These are phyloP conservation scores for Pseudomugil tenellus DNA, from an alignment of 2,797 vertebrate species.

Conservation along the genomic window DNA sequence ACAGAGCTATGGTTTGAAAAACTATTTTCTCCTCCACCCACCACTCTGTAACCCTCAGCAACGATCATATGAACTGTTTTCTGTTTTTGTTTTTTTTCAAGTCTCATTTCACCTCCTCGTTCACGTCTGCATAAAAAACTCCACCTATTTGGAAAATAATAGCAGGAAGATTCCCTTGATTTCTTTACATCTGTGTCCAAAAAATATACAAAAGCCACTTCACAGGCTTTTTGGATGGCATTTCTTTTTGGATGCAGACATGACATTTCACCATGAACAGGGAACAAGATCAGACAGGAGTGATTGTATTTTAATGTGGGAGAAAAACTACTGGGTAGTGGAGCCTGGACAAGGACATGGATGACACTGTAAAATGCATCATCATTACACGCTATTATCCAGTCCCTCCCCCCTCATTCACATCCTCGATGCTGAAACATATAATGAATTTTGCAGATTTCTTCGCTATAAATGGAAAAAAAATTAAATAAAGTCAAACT, in stretches of 20 bases:
- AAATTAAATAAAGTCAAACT: conserved; percentile 14
- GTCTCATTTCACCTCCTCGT: conserved; percentile 32
- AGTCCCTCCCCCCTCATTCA: conserved; percentile 26
- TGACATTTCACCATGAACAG: conserved; percentile 25
- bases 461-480: conserved; percentile 55
- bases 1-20: conserved; percentile 32
- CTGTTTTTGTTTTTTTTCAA: no score
- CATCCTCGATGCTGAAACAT: conserved; percentile 37
- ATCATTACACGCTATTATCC: conserved; percentile 53
- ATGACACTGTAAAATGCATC: conserved; percentile 72
- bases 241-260: conserved; percentile 12
- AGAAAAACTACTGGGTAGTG: conserved; percentile 30
- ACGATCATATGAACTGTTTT: conserved; percentile 28
- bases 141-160: conserved; percentile 13
- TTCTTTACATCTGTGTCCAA: conserved; percentile 26
- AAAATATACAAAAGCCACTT: conserved; percentile 34
- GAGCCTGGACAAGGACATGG: conserved; percentile 45
- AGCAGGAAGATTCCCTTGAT: conserved; percentile 12
- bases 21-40: conserved; percentile 26
- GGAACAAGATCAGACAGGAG: conserved; percentile 39
- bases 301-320: conserved; percentile 27
- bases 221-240: conserved; percentile 18
- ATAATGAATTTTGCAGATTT: conserved; percentile 75
- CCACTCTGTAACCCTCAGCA: conserved; percentile 28
- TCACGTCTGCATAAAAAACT: conserved; percentile 22